Conservation (phyloP, 2,797 vertebrate species). For the Zenarchopterus dispar region DNA sequence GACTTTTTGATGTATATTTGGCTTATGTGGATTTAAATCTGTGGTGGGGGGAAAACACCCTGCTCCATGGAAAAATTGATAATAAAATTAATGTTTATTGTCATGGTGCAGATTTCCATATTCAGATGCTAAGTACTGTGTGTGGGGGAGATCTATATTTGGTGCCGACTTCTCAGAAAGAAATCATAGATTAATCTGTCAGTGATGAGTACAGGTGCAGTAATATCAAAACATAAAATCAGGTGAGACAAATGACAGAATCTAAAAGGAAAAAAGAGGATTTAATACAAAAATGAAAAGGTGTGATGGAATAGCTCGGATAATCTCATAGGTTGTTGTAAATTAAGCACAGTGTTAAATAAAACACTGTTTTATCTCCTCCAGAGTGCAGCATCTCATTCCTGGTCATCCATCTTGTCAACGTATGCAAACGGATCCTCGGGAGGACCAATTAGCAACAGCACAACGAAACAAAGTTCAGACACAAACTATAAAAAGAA, state of each 20-base stretch:
- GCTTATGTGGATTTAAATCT: not conserved
- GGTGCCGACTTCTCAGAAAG: conserved; percentile 61
- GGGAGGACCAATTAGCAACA: conserved; percentile 71
- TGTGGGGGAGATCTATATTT: conserved; percentile 62
- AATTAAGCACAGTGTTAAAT: conserved; percentile 14
- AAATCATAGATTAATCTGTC: conserved; percentile 79
- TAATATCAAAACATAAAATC: conserved; percentile 57
- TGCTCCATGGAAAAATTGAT: conserved; percentile 2
- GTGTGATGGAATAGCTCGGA: not conserved
- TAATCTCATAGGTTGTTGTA: conserved; percentile 11
- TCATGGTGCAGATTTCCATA: not conserved
- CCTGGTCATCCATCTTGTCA: conserved; percentile 69
- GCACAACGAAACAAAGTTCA: conserved; percentile 51
- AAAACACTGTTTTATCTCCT: conserved; percentile 48
- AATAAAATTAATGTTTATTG: not conserved
- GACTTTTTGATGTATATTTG: too few relatives aligned
- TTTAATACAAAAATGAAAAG: not conserved
- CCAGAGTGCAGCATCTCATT: conserved; percentile 46
- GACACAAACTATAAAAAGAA: conserved; percentile 47
- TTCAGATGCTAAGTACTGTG: not conserved
- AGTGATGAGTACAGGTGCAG: conserved; percentile 63
- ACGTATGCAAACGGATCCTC: conserved; percentile 62
- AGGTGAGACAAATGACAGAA: conserved; percentile 6
- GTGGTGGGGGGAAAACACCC: not conserved
- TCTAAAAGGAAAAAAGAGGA: not conserved